Evolutionary conservation across 1,140 invertebrate species (phyloP).

Genomic region (Rhynchophorus ferrugineus): DNA sequence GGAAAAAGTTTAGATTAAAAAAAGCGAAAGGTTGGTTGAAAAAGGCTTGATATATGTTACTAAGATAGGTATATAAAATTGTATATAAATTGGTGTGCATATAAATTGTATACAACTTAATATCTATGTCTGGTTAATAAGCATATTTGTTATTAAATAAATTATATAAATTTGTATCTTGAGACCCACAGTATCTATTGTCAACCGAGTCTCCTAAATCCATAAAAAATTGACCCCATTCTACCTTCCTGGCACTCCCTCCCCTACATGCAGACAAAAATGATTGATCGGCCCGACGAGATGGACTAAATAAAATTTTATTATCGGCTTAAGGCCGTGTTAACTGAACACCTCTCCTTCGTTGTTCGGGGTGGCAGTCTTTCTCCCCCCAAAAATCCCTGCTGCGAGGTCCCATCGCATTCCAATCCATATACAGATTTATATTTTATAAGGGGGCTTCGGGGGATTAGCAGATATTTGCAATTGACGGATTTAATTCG

Average conservation of each 20-base stretch:
- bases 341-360: slow-evolving; percentile 26
- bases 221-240: too few relatives aligned
- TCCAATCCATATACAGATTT: slow-evolving; percentile 33
- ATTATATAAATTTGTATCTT: too few relatives aligned
- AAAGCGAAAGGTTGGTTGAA: too few relatives aligned
- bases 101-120: too few relatives aligned
- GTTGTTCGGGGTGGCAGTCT: slow-evolving; percentile 12
- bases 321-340: slow-evolving; percentile 31
- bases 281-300: slow-evolving; percentile 25
- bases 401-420: slow-evolving; percentile 29
- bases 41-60: too few relatives aligned
- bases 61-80: too few relatives aligned
- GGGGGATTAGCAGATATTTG: slow-evolving; percentile 32
- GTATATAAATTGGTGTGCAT: too few relatives aligned
- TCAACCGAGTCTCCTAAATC: too few relatives aligned
- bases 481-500: slow-evolving; percentile 32
- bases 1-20: too few relatives aligned
- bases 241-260: neutral
- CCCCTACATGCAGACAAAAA: slow-evolving; percentile 4
- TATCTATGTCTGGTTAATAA: too few relatives aligned
- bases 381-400: slow-evolving; percentile 15
- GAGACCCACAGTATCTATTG: too few relatives aligned
- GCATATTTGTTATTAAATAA: too few relatives aligned
- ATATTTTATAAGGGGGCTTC: slow-evolving; percentile 29
- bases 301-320: slow-evolving; percentile 33